These are phyloP conservation scores for Archips xylosteana DNA, from an alignment of 2,888 invertebrate species.

Conservation along the genomic window DNA sequence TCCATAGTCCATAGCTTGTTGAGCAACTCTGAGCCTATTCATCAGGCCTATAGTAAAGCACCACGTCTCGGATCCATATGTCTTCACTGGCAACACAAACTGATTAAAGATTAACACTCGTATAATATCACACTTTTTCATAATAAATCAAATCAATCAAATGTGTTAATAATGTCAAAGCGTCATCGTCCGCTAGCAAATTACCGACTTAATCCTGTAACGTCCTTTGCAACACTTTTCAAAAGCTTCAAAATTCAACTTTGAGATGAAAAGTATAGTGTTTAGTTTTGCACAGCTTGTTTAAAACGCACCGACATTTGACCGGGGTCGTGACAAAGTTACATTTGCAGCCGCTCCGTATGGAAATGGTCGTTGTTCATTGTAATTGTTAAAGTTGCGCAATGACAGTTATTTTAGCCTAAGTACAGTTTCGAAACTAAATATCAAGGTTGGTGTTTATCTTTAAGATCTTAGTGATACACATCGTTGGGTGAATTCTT, in stretches of 20 bases:
- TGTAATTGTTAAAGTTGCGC: slow-evolving; percentile 20
- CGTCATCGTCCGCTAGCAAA: not conserved
- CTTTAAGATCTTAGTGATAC: slow-evolving; percentile 33
- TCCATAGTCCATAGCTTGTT: no score
- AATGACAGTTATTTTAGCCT: slow-evolving; percentile 30
- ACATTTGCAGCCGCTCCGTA: not conserved
- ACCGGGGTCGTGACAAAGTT: not conserved
- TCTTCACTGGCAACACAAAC: no score
- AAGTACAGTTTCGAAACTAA: slow-evolving; percentile 34
- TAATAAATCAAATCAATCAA: no score
- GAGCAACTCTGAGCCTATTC: no score
- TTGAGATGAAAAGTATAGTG: not conserved
- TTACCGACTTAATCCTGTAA: not conserved
- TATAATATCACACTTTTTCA: not conserved
- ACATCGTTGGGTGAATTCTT: slow-evolving; percentile 34
- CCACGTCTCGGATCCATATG: no score
- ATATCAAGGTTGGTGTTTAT: slow-evolving; percentile 37
- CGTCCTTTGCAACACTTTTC: not conserved
- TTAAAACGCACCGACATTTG: slow-evolving; percentile 7
- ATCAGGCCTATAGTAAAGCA: no score
- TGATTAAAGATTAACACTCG: no score
- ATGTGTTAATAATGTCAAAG: not conserved
- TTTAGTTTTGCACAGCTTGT: not conserved
- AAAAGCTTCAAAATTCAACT: not conserved
- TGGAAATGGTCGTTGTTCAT: not conserved